These are phyloP conservation scores for Procavia capensis DNA, from an alignment of 2,113 vertebrate genomes.

Conservation along the genomic window DNA sequence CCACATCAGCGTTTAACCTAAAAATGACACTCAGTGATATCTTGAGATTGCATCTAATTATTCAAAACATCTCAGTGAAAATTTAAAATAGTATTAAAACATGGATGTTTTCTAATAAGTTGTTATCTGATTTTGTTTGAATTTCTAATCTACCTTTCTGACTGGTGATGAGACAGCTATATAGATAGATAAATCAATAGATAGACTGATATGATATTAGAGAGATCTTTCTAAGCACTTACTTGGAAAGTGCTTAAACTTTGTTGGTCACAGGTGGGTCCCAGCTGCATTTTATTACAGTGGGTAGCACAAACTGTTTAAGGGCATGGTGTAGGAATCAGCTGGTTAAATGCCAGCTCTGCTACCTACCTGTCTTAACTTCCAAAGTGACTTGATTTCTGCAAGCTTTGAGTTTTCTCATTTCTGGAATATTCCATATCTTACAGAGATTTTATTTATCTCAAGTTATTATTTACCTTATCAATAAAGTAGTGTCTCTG, in stretches of 20 bases:
- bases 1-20: neutral
- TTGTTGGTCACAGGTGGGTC: neutral
- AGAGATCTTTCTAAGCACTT: neutral
- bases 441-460: neutral
- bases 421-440: neutral
- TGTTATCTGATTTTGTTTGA: neutral
- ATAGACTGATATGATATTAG: neutral
- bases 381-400: neutral
- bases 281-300: neutral
- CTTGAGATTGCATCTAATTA: neutral
- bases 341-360: neutral
- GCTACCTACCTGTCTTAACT: neutral
- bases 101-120: neutral
- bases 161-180: too few species aligned
- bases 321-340: too few species aligned
- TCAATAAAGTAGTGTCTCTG: neutral
- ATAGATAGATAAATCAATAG: too few species aligned
- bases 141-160: neutral
- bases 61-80: neutral
- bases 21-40: neutral
- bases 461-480: neutral
- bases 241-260: neutral
- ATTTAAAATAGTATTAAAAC: neutral
- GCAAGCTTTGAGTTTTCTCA: neutral
- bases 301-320: neutral